phyloP scores from a whole-genome alignment of 1,140 invertebrate genomes.

The Pristionchus pacificus region DNA sequence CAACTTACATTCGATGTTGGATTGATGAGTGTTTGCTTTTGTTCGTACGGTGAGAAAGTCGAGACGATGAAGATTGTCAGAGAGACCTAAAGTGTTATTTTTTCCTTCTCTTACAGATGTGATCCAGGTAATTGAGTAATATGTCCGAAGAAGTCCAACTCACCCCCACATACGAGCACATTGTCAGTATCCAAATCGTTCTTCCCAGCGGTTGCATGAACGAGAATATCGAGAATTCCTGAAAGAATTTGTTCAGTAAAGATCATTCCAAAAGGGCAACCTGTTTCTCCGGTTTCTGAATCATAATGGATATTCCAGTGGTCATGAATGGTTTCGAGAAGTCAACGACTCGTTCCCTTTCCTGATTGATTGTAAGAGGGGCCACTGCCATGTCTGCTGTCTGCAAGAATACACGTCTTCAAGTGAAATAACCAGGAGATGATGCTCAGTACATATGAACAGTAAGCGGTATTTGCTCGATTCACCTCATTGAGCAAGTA shows the following conservation, averaged over 20 bases:
- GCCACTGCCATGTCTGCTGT: constrained; percentile 91
- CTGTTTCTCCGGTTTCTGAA: constrained; percentile 84
- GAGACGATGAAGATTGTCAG: constrained; percentile 66
- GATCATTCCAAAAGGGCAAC: no score
- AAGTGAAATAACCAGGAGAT: no score
- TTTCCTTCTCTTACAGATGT: constrained; percentile 50
- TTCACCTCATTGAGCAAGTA: constrained; percentile 52
- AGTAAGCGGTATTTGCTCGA: no score
- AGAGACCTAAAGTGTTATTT: constrained; percentile 43
- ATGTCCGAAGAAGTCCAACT: no score
- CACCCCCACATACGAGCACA: constrained; percentile 91
- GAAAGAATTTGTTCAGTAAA: constrained; percentile 2
- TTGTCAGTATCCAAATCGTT: constrained; percentile 94
- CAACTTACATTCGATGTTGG: background rate
- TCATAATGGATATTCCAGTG: constrained; percentile 92
- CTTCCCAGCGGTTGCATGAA: constrained; percentile 95
- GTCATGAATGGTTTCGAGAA: constrained; percentile 96
- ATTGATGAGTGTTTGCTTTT: constrained; percentile 52
- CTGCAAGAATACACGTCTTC: constrained; percentile 10
- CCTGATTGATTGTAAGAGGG: constrained; percentile 82
- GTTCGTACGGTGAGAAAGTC: constrained; percentile 82
- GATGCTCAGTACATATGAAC: no score
- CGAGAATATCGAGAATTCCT: constrained; percentile 77
- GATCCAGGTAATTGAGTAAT: no score
- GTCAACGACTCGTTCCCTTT: constrained; percentile 88